Percentiles rank a stretch among this genome's conserved stretches.
Conservation (phyloP, 2,888 invertebrate species). For the Ophion slaviceki region DNA sequence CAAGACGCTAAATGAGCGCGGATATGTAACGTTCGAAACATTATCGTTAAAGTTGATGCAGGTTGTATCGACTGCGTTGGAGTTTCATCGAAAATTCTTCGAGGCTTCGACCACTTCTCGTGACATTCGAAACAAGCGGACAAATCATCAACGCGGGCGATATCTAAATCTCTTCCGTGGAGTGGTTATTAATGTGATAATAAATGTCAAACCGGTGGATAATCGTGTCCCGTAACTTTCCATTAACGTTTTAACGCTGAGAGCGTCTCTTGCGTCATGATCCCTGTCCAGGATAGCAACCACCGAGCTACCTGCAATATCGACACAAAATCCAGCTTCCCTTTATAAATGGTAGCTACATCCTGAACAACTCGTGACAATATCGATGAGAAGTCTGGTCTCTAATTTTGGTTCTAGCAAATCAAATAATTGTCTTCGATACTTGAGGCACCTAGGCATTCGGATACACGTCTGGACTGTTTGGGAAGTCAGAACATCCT, state of each 20-base stretch:
- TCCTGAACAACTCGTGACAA: background rate
- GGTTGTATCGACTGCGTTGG: slow-evolving; percentile 25
- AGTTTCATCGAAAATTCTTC: slow-evolving; percentile 21
- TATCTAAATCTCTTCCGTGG: slow-evolving; percentile 56
- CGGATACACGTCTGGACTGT: background rate
- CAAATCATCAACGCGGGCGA: slow-evolving; percentile 26
- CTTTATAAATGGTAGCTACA: background rate
- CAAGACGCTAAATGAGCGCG: background rate
- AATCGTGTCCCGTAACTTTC: slow-evolving; percentile 45
- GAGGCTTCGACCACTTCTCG: slow-evolving; percentile 3
- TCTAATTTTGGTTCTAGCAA: background rate
- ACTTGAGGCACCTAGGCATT: background rate
- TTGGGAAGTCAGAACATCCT: background rate
- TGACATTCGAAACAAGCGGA: background rate
- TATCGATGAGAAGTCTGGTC: background rate
- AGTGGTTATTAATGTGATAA: slow-evolving; percentile 52
- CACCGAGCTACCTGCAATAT: background rate
- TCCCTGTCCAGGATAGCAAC: slow-evolving; percentile 29
- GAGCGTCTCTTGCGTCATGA: slow-evolving; percentile 43
- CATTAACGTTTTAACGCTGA: slow-evolving; percentile 61
- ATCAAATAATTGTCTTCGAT: background rate
- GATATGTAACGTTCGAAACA: slow-evolving; percentile 13
- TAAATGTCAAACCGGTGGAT: slow-evolving; percentile 58
- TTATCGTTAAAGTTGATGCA: slow-evolving; percentile 28
- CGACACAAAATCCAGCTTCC: background rate